phyloP scores from a whole-genome alignment of 2,888 invertebrate species.

The Thymelicus acteon region DNA sequence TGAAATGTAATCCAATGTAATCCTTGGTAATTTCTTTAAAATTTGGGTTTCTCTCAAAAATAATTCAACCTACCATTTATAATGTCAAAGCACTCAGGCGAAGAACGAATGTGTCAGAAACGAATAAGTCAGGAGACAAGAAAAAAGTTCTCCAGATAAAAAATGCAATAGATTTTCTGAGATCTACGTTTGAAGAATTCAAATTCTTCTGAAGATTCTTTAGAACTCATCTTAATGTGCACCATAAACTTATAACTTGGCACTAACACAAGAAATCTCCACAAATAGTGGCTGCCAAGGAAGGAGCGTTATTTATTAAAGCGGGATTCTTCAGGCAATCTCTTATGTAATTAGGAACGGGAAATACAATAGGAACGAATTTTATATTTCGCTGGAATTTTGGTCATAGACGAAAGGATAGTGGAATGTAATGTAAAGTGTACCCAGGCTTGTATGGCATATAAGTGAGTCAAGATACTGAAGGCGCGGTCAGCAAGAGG shows the following conservation, averaged over 20 bases:
- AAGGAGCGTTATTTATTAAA: slow-evolving; percentile 25
- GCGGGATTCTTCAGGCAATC: slow-evolving; percentile 30
- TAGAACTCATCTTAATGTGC: slow-evolving; percentile 6
- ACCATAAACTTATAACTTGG: slow-evolving; percentile 27
- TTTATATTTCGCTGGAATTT: slow-evolving; percentile 13
- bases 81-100: not conserved
- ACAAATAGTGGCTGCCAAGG: slow-evolving; percentile 25
- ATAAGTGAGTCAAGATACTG: too few relatives aligned
- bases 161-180: not conserved
- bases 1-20: too few relatives aligned
- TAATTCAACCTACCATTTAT: too few relatives aligned
- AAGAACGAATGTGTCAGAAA: not conserved
- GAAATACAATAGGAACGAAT: slow-evolving; percentile 16
- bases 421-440: not conserved
- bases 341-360: slow-evolving; percentile 30
- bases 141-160: not conserved
- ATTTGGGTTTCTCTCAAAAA: too few relatives aligned
- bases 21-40: too few relatives aligned
- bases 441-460: too few relatives aligned
- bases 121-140: not conserved
- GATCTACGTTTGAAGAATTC: slow-evolving; percentile 1
- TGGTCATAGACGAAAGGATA: not conserved
- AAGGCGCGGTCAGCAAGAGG: too few relatives aligned
- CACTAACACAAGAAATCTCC: slow-evolving; percentile 28
- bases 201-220: slow-evolving; percentile 5